Base-by-base conservation (phyloP, 2,113 vertebrate species). In the Pseudopodoces humilis region DNA sequence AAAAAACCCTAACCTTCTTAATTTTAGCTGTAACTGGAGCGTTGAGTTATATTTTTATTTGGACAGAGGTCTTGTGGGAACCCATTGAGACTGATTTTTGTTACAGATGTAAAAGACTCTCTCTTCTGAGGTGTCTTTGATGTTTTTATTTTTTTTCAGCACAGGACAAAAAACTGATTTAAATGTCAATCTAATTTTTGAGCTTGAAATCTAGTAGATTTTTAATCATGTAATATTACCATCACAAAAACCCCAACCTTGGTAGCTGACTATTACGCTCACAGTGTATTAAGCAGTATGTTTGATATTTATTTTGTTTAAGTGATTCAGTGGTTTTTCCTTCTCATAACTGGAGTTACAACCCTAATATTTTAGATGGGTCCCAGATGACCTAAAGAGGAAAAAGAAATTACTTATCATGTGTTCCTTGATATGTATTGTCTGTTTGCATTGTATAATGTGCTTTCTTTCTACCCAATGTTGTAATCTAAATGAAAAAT, bases 401-500 rank as follows among this genome's bases (percentile, higher is more conserved):
- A 64, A 72, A 71, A 76, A 64, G 12, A 86, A 21, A 55, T 86
- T 65, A 21, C 14, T 80, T 84, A 11, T 25, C n/a, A 20, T 46
- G n/a, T 62, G 22, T 53, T 85, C 8, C 35, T 72, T 69, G 28
- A 14, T 87, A 55, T 2, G 2, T 88, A 33, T 50, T 85, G 15
- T 69, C 60, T 63, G 27, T 59, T 28, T 74, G 24, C 13, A 21
- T 52, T 50, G 6, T 71, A 30, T 30, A 60, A 63, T 75, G 9
- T 71, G 44, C 41, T 75, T 86, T 2, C 72, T 88, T 96, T 94
- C 56, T 68, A 28, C n/a, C 33, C n/a, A 64, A 3, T 47, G 13
- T 47, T 92, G 77, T 75, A 75, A 64, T 72, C 53, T 91, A n/a
- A 91, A 89, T 89, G 77, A 82, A 87, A 84, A 47, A 84, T 82